phyloP scores from a whole-genome alignment of 2,113 vertebrate species.

The Phodopus roborovskii region DNA sequence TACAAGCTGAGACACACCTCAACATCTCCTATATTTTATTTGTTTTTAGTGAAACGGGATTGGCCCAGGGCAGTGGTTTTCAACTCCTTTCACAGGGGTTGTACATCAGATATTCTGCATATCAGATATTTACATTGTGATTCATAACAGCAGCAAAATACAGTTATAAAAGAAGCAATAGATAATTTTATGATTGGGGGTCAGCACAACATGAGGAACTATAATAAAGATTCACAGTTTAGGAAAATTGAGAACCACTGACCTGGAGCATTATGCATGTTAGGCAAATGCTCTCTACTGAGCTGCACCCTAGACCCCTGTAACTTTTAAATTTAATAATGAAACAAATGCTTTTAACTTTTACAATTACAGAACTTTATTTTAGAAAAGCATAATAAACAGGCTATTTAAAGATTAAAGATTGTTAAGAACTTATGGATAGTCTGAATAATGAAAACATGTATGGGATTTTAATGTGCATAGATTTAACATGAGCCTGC shows the following conservation, averaged over 20 bases:
- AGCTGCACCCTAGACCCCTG: too few species aligned
- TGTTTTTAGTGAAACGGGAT: not conserved
- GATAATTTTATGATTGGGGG: not conserved
- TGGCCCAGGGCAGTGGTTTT: not conserved
- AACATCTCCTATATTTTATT: not conserved
- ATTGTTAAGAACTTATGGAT: constrained; percentile 2
- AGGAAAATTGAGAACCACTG: not conserved
- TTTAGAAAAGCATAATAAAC: constrained; percentile 34
- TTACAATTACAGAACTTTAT: constrained; percentile 1
- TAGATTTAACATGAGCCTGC: not conserved
- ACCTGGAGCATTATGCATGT: not conserved
- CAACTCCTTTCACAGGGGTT: not conserved
- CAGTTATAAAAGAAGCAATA: not conserved
- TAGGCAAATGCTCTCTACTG: not conserved
- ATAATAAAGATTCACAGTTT: not conserved
- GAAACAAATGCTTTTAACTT: constrained; percentile 20
- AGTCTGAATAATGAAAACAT: constrained; percentile 50
- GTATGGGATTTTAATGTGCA: constrained; percentile 45
- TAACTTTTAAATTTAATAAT: not conserved
- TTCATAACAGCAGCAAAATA: not conserved
- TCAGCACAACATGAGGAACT: not conserved
- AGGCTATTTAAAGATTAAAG: constrained; percentile 18
- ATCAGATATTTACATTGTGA: not conserved
- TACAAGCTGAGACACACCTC: not conserved
- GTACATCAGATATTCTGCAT: not conserved